Conservation (phyloP, 2,888 invertebrate genomes). For the Thyatira batis region DNA sequence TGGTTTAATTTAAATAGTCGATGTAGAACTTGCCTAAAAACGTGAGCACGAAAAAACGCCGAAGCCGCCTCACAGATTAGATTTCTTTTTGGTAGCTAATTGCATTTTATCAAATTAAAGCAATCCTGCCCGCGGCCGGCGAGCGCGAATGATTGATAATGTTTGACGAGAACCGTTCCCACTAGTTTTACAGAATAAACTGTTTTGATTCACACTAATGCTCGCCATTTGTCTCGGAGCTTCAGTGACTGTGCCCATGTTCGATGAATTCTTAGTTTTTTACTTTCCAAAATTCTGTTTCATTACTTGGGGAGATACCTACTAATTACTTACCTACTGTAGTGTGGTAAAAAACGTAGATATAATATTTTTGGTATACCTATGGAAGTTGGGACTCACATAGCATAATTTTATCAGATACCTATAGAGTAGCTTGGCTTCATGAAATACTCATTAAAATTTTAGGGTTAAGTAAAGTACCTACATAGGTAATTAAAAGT, state of each 20-base stretch:
- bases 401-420: too few relatives aligned
- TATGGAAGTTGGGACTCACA: too few relatives aligned
- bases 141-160: constrained; percentile 73
- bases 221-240: constrained; percentile 63
- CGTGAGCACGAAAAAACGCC: constrained; percentile 65
- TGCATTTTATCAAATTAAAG: constrained; percentile 82
- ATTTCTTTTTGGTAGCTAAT: constrained; percentile 82
- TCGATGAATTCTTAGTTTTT: constrained; percentile 26
- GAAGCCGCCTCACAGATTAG: constrained; percentile 73
- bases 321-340: too few relatives aligned
- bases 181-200: constrained; percentile 79
- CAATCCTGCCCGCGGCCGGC: constrained; percentile 64
- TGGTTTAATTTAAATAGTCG: constrained; percentile 44
- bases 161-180: constrained; percentile 68
- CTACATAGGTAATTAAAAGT: too few relatives aligned
- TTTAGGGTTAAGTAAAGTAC: too few relatives aligned
- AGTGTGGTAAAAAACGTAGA: too few relatives aligned
- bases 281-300: constrained; percentile 19
- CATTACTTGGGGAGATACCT: too few relatives aligned
- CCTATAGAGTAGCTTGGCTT: too few relatives aligned
- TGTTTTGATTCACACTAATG: constrained; percentile 76
- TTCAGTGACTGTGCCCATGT: constrained; percentile 10
- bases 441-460: too few relatives aligned
- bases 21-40: constrained; percentile 61
- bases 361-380: too few relatives aligned